A percentile compares a stretch with the other conserved stretches of the same genome.
These are phyloP conservation scores for Calonectris borealis DNA, from an alignment of 2,113 vertebrate genomes.

Conservation along the genomic window DNA sequence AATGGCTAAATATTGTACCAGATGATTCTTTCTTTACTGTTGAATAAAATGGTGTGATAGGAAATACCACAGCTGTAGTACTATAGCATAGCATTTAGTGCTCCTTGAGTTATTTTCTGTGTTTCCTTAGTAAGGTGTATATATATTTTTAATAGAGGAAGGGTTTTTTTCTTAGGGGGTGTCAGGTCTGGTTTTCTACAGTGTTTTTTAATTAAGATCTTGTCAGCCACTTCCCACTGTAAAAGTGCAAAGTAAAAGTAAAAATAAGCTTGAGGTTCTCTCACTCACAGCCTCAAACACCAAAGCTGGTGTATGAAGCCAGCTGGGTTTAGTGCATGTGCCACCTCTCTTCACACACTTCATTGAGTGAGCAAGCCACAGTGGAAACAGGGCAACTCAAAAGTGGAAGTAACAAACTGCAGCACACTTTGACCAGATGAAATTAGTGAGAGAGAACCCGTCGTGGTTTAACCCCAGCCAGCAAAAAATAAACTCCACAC, in stretches of 20 bases:
- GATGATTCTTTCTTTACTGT: not conserved
- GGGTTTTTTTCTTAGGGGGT: accelerated
- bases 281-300: not conserved
- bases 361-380: not conserved
- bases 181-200: not conserved
- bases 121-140: not conserved
- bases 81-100: not conserved
- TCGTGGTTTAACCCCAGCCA: too few species aligned
- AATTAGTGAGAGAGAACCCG: not conserved
- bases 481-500: too few species aligned
- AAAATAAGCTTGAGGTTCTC: not conserved
- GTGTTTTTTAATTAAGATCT: not conserved
- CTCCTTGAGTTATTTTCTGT: not conserved
- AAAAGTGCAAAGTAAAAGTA: not conserved
- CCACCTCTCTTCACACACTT: not conserved
- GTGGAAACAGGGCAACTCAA: not conserved
- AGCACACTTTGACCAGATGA: not conserved
- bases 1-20: not conserved
- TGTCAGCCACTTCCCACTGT: not conserved
- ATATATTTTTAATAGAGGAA: not conserved
- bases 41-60: not conserved
- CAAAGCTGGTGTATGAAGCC: not conserved
- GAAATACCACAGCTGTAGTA: not conserved
- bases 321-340: not conserved
- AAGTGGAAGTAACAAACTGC: not conserved